These are phyloP conservation scores for Solea senegalensis DNA, from an alignment of 2,113 vertebrate species.

Conservation along the genomic window DNA sequence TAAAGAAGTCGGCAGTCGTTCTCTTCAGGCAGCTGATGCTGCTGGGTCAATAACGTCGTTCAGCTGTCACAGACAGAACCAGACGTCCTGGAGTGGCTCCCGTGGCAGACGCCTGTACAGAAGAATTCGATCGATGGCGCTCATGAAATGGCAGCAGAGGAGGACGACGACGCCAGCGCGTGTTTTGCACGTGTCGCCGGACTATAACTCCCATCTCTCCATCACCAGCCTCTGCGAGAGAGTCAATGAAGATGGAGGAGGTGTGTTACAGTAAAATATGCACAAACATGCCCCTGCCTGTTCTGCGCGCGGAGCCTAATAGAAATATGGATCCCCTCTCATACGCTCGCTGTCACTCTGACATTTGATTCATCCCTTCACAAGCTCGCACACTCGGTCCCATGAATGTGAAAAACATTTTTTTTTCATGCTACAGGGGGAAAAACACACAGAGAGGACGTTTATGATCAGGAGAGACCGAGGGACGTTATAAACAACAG, in stretches of 20 bases:
- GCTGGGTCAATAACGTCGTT: slow-evolving; percentile 57
- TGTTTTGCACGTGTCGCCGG: slow-evolving; percentile 4
- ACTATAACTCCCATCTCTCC: slow-evolving; percentile 10
- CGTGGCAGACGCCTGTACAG: slow-evolving; percentile 45
- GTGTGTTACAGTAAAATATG: slow-evolving; percentile 65
- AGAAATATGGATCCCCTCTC: slow-evolving; percentile 59
- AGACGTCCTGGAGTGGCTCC: slow-evolving; percentile 51
- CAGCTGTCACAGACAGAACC: slow-evolving; percentile 45
- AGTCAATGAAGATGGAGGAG: slow-evolving; percentile 54
- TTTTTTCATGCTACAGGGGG: slow-evolving; percentile 19
- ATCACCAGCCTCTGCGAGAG: slow-evolving; percentile 16
- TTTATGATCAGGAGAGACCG: slow-evolving; percentile 1
- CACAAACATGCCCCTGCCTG: slow-evolving; percentile 65
- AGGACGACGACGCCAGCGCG: not conserved
- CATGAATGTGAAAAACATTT: slow-evolving; percentile 15
- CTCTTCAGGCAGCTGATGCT: slow-evolving; percentile 34
- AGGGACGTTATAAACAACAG: not conserved
- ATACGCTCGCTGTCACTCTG: slow-evolving; percentile 29
- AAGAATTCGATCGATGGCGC: slow-evolving; percentile 50
- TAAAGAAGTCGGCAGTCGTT: slow-evolving; percentile 48
- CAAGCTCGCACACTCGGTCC: slow-evolving; percentile 9
- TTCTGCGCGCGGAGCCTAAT: slow-evolving; percentile 25
- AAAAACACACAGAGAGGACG: slow-evolving; percentile 1
- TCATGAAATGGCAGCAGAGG: slow-evolving; percentile 36
- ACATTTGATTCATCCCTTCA: slow-evolving; percentile 50